phyloP scores from a whole-genome alignment of 1,140 invertebrate species.

The Drosophila carrolli region DNA sequence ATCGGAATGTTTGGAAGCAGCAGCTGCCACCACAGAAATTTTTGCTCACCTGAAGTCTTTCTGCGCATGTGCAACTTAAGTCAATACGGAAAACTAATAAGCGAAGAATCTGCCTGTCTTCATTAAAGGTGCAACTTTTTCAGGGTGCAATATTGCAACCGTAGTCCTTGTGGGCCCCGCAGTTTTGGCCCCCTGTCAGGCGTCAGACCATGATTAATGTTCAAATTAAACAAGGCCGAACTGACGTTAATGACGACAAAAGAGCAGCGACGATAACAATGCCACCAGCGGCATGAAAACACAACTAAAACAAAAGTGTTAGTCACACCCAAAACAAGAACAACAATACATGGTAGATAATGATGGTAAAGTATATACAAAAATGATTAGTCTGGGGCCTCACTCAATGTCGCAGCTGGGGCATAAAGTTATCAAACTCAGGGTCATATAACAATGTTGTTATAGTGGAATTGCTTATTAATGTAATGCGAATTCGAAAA shows the following conservation, averaged over 20 bases:
- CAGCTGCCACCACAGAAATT: constrained; percentile 16
- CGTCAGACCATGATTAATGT: constrained; percentile 68
- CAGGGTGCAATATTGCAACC: constrained; percentile 41
- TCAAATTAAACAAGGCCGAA: constrained; percentile 74
- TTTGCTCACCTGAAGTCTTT: background rate
- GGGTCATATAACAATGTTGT: constrained; percentile 8
- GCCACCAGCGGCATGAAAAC: constrained; percentile 13
- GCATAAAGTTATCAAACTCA: constrained; percentile 19
- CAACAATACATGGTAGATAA: constrained; percentile 26
- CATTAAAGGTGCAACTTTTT: constrained; percentile 42
- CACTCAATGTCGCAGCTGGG: constrained; percentile 26
- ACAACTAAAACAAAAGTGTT: constrained; percentile 40
- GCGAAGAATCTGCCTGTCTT: constrained; percentile 44
- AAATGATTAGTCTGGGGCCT: constrained; percentile 35
- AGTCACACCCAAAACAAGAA: constrained; percentile 39
- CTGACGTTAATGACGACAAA: constrained; percentile 80
- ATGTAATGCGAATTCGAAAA: background rate
- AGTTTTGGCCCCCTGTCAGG: constrained; percentile 9
- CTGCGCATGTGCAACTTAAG: constrained; percentile 47
- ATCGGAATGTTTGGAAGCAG: constrained; percentile 19
- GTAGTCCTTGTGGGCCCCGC: background rate
- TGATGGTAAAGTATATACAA: constrained; percentile 24
- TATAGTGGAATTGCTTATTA: constrained; percentile 7
- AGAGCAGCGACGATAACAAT: constrained; percentile 55
- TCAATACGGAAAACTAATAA: constrained; percentile 41